A percentile compares a stretch with the other conserved stretches of the same genome.
phyloP scores from a whole-genome alignment of 2,113 vertebrate species.

The Passer montanus region DNA sequence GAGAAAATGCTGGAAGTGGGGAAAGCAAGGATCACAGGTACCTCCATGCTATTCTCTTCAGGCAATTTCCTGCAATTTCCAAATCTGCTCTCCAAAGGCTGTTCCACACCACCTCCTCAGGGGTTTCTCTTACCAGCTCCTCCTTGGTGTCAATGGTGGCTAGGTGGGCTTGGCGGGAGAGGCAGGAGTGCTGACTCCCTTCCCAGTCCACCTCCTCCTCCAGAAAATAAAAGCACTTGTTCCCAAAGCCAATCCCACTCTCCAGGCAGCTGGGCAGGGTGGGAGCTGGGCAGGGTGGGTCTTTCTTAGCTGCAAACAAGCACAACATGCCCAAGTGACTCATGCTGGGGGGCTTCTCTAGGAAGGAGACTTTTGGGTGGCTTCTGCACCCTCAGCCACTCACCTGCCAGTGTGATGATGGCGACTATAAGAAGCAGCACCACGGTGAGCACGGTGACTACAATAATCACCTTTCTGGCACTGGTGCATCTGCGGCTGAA shows the following conservation, averaged over 20 bases:
- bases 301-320: neutral
- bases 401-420: neutral
- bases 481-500: neutral
- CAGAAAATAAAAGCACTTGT: constrained; percentile 23
- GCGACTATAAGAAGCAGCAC: neutral
- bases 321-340: fast-evolving
- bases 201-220: neutral
- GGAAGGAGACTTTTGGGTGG: neutral
- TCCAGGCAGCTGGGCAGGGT: neutral
- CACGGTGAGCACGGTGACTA: neutral
- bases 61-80: neutral
- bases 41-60: neutral
- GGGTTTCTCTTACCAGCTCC: neutral
- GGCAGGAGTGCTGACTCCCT: neutral
- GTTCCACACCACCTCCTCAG: fast-evolving
- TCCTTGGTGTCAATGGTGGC: neutral
- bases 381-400: neutral
- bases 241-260: fast-evolving
- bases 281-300: neutral
- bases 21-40: neutral
- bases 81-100: neutral
- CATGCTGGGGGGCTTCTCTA: fast-evolving
- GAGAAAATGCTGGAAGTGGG: neutral
- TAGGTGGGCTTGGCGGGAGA: neutral
- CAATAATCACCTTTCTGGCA: neutral